These are phyloP conservation scores for Papilio polytes DNA, from an alignment of 1,140 invertebrate genomes.

Conservation along the genomic window DNA sequence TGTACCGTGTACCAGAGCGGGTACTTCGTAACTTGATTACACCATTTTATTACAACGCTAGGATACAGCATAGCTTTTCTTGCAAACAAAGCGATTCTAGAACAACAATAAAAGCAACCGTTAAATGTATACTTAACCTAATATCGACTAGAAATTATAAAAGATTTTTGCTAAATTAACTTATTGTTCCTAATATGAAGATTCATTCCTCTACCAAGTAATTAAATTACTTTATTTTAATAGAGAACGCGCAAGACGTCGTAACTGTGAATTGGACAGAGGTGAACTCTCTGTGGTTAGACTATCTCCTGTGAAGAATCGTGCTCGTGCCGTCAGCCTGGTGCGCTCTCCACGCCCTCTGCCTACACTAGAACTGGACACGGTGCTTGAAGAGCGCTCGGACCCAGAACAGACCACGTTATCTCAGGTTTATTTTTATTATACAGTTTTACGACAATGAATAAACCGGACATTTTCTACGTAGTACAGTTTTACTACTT, in stretches of 20 bases:
- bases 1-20: not conserved
- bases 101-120: not conserved
- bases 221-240: constrained; percentile 24
- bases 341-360: constrained; percentile 87
- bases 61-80: constrained; percentile 2
- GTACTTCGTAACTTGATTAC: constrained; percentile 17
- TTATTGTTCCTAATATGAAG: not conserved
- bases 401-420: constrained; percentile 88
- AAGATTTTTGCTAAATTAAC: not conserved
- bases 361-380: constrained; percentile 90
- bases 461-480: too few relatives aligned
- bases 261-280: constrained; percentile 91
- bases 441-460: too few relatives aligned
- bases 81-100: not conserved
- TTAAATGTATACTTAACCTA: not conserved
- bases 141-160: not conserved
- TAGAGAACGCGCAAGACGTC: constrained; percentile 89
- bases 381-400: constrained; percentile 90
- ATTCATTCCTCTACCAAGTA: not conserved
- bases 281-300: constrained; percentile 91
- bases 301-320: constrained; percentile 88
- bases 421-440: too few relatives aligned
- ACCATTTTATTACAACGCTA: constrained; percentile 3
- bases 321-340: constrained; percentile 86
- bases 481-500: too few relatives aligned